phyloP scores from a whole-genome alignment of 2,797 vertebrate species.

The Chloroceryle inda region DNA sequence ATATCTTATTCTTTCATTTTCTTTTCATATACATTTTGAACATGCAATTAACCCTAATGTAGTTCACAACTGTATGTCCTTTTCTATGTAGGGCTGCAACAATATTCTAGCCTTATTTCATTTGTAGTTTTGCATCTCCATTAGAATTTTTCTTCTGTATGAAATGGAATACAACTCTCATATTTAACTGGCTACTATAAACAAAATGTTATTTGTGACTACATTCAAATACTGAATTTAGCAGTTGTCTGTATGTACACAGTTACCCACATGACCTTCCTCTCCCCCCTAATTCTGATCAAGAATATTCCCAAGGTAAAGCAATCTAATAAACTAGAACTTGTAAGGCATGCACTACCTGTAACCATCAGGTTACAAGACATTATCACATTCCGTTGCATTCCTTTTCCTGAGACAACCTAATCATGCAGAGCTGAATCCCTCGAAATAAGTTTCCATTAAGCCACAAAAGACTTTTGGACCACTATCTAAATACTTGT shows the following conservation, averaged over 20 bases:
- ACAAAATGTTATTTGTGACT: neutral
- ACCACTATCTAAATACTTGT: neutral
- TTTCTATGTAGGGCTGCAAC: neutral
- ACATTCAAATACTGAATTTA: neutral
- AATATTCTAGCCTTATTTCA: neutral
- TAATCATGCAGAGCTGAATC: neutral
- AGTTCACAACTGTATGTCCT: neutral
- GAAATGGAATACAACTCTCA: neutral
- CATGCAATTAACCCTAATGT: conserved; percentile 65
- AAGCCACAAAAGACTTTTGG: neutral
- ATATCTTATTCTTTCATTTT: conserved; percentile 78
- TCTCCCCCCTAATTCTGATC: neutral
- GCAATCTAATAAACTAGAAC: neutral
- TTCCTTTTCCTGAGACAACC: neutral
- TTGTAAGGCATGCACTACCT: neutral
- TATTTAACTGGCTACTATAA: neutral
- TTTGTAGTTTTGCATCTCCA: neutral
- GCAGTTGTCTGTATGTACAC: neutral
- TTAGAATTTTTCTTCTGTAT: neutral
- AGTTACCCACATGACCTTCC: neutral
- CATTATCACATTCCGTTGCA: neutral
- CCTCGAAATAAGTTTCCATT: neutral
- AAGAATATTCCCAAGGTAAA: neutral
- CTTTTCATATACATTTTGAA: conserved; percentile 63
- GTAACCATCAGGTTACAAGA: neutral